These are phyloP conservation scores for Petrocephalus zakoni DNA, from an alignment of 2,113 vertebrate species.

Conservation along the genomic window DNA sequence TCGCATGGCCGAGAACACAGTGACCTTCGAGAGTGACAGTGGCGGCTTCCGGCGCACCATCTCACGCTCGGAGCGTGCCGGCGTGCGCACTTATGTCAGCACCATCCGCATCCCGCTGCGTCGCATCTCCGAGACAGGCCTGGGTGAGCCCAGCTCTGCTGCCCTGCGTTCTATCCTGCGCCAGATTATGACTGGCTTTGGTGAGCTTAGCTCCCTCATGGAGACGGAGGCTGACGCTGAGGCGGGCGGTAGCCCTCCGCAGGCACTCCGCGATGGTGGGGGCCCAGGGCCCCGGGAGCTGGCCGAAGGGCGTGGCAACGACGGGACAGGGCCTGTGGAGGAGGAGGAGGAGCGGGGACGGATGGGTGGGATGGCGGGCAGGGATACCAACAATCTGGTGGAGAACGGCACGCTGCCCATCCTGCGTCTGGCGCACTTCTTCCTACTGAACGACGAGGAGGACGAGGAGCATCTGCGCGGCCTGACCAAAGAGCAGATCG, in stretches of 20 bases:
- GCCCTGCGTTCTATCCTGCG: slow-evolving; percentile 84
- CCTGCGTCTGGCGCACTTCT: slow-evolving; percentile 83
- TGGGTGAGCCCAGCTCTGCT: slow-evolving; percentile 80
- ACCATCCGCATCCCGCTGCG: slow-evolving; percentile 84
- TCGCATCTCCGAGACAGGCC: slow-evolving; percentile 78
- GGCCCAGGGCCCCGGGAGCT: slow-evolving; percentile 36
- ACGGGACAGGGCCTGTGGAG: slow-evolving; percentile 34
- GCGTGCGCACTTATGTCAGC: slow-evolving; percentile 85
- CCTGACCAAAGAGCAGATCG: slow-evolving; percentile 96
- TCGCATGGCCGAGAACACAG: slow-evolving; percentile 77
- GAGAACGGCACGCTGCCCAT: slow-evolving; percentile 84
- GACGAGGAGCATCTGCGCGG: slow-evolving; percentile 74
- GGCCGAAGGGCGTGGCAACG: slow-evolving; percentile 35
- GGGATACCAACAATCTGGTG: slow-evolving; percentile 75
- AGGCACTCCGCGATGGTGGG: slow-evolving; percentile 39
- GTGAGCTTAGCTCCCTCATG: slow-evolving; percentile 86
- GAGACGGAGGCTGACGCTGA: slow-evolving; percentile 75
- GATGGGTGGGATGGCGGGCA: slow-evolving; percentile 35
- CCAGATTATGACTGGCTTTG: slow-evolving; percentile 91
- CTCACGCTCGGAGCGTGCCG: slow-evolving; percentile 77
- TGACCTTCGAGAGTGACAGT: slow-evolving; percentile 83
- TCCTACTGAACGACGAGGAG: slow-evolving; percentile 81
- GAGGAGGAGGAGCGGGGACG: slow-evolving; percentile 37
- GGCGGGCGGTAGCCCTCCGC: slow-evolving; percentile 40
- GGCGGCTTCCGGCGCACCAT: slow-evolving; percentile 84